These are phyloP conservation scores for Lathronympha strigana DNA, from an alignment of 2,888 invertebrate genomes.

Conservation along the genomic window DNA sequence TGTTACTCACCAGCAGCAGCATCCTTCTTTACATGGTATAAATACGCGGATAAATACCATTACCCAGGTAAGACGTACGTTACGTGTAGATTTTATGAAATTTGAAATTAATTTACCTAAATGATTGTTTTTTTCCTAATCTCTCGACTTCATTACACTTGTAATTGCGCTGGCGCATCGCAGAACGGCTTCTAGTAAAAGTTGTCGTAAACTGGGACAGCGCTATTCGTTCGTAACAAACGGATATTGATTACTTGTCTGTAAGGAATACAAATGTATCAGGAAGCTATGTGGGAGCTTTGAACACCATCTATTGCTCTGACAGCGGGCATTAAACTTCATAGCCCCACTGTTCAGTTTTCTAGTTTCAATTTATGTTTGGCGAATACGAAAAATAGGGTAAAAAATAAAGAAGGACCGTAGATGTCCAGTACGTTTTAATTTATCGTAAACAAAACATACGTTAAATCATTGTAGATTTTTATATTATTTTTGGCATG, in stretches of 20 bases:
- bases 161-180: constrained; percentile 52
- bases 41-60: too few relatives aligned
- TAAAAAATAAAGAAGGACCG: constrained; percentile 1
- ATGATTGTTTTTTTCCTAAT: too few relatives aligned
- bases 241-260: constrained; percentile 81
- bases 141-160: not conserved
- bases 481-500: too few relatives aligned
- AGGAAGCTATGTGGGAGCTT: constrained; percentile 68
- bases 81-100: too few relatives aligned
- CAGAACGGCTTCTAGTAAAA: constrained; percentile 55
- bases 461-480: too few relatives aligned
- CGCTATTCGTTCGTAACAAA: constrained; percentile 67
- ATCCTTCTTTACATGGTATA: too few relatives aligned
- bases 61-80: too few relatives aligned
- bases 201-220: constrained; percentile 63
- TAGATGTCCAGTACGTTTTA: not conserved
- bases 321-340: constrained; percentile 77
- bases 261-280: constrained; percentile 82
- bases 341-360: constrained; percentile 59
- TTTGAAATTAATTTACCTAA: too few relatives aligned
- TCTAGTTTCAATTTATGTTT: constrained; percentile 45
- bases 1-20: too few relatives aligned
- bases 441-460: not conserved
- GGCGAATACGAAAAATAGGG: not conserved
- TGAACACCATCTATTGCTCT: constrained; percentile 70